Evolutionary conservation across 2,888 invertebrate species (phyloP).

Genomic region (Volucella inanis): DNA sequence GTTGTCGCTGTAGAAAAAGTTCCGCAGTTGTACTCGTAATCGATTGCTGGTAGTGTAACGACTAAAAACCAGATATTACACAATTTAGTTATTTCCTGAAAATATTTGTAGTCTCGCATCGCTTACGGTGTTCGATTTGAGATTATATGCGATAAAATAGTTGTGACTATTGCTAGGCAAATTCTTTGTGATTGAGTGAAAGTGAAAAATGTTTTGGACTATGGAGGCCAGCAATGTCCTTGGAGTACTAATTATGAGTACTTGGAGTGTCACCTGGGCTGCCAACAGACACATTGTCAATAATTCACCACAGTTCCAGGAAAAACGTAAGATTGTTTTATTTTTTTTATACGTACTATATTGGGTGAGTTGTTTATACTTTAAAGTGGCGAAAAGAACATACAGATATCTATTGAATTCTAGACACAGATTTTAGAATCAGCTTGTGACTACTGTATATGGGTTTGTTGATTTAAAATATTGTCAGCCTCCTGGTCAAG

Average conservation of each 20-base stretch:
- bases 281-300: constrained; percentile 81
- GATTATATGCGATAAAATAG: constrained; percentile 17
- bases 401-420: too few relatives aligned
- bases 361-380: too few relatives aligned
- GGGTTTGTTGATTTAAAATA: too few relatives aligned
- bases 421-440: too few relatives aligned
- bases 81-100: constrained; percentile 58
- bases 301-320: constrained; percentile 82
- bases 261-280: constrained; percentile 40
- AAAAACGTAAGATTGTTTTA: constrained; percentile 82
- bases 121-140: constrained; percentile 41
- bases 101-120: neutral
- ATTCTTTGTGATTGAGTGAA: constrained; percentile 60
- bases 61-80: constrained; percentile 50
- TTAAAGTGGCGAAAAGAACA: too few relatives aligned
- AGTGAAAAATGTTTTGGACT: constrained; percentile 16
- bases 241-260: constrained; percentile 46
- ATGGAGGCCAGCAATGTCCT: constrained; percentile 50
- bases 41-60: constrained; percentile 29
- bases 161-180: constrained; percentile 9
- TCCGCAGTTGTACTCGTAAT: constrained; percentile 17
- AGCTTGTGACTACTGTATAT: too few relatives aligned
- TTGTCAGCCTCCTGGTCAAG: too few relatives aligned
- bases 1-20: neutral
- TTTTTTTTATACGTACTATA: too few relatives aligned